Evolutionary conservation across 2,113 vertebrate species (phyloP).

Genomic region (Setophaga kirtlandii): DNA sequence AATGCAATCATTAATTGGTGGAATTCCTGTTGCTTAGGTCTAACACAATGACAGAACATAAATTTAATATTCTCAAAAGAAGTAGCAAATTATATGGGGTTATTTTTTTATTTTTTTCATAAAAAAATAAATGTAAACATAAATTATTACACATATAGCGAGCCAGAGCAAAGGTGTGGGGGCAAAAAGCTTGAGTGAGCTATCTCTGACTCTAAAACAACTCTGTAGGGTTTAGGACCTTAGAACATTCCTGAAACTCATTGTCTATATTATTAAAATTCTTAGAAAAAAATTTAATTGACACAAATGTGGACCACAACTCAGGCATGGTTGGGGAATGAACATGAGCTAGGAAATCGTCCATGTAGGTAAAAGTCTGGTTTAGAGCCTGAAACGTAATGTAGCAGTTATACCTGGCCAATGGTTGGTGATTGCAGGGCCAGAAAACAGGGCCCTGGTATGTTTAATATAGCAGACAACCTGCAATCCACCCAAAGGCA

Average conservation of each 20-base stretch:
- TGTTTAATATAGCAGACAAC: background rate
- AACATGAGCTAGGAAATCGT: background rate
- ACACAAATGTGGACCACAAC: background rate
- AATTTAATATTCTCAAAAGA: background rate
- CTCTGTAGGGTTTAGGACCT: background rate
- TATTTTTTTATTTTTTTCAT: background rate
- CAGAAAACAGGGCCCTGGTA: background rate
- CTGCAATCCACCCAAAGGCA: background rate
- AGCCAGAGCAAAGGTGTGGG: background rate
- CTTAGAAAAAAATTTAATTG: background rate
- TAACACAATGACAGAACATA: background rate
- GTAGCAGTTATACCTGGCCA: background rate
- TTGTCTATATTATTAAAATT: background rate
- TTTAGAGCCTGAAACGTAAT: background rate
- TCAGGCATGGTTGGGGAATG: fast-evolving
- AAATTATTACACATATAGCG: background rate
- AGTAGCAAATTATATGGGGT: background rate
- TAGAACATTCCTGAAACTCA: background rate
- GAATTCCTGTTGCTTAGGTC: background rate
- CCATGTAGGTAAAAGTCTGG: background rate
- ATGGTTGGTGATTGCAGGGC: background rate
- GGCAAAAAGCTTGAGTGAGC: background rate
- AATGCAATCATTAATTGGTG: background rate
- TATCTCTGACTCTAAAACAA: background rate
- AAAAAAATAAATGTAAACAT: background rate